phyloP scores from a whole-genome alignment of 1,140 invertebrate species.

The Drosophila funebris region DNA sequence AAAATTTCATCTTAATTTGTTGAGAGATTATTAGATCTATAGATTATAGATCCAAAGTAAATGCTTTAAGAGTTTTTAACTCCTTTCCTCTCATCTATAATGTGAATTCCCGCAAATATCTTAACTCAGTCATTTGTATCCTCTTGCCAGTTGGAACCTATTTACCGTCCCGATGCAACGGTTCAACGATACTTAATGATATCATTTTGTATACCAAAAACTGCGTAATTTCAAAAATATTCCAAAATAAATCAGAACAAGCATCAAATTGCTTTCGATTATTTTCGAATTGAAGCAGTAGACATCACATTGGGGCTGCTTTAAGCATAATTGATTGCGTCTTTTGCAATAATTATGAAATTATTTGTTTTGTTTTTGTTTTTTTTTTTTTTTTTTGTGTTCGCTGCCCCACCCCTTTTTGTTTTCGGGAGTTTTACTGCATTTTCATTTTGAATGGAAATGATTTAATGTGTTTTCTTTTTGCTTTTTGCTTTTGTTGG shows the following conservation, averaged over 20 bases:
- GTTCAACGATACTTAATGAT: not conserved
- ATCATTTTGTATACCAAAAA: not conserved
- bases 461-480: conserved; percentile 14
- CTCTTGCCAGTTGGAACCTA: not conserved
- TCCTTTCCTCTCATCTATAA: too few relatives aligned
- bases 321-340: not conserved
- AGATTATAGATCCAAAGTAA: too few relatives aligned
- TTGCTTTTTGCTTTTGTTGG: conserved; percentile 6
- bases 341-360: conserved; percentile 13
- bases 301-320: not conserved
- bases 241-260: not conserved
- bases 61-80: too few relatives aligned
- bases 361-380: not conserved
- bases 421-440: conserved; percentile 6
- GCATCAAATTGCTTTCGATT: not conserved
- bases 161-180: not conserved
- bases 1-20: too few relatives aligned
- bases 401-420: too few relatives aligned
- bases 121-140: not conserved
- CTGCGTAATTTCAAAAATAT: conserved; percentile 15
- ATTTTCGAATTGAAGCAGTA: not conserved
- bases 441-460: conserved; percentile 9
- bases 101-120: not conserved
- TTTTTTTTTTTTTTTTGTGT: too few relatives aligned
- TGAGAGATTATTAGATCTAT: too few relatives aligned